Base-by-base conservation (phyloP, 2,888 invertebrate genomes). In the Andrena camellia region DNA sequence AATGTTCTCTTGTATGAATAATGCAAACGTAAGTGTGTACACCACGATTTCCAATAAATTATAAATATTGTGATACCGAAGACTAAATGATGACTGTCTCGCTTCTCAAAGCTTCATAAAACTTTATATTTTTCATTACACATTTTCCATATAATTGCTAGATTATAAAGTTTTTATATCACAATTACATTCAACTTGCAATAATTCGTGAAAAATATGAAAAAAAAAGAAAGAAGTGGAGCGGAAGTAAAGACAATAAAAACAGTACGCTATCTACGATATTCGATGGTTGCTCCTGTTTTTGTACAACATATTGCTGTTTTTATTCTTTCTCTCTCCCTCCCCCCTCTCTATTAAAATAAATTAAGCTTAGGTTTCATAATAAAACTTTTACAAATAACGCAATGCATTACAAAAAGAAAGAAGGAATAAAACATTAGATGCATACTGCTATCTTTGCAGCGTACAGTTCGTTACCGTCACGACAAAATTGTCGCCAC, bases 21-120 rank as follows among this genome's bases (percentile, higher is more conserved):
- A 35, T 42, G 54, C 35, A 26, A 74, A 52, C 48, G 70, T 57
- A 77, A 70, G 42, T 70, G 64, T 82, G 71, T 82, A 74, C 52
- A 75, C 59, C 71, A 57, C 70, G 8, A 52, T 81, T 81, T 67
- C 29, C 62, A 72, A 76, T 72, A 72, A 81, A 81, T 81, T 71
- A 83, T 72, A 76, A 81, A 81, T 81, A 79, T 83, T 81, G 82
- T 83, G 68, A 83, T 76, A 83, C 71, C 67, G 31, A 62, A 75
- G 52, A 75, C 3, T 64, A 72, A 66, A 79, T 29, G 42, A 79
- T 33, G 13, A 69, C 54, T 69, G 42, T 64, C 60, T 74, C 50
- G 68, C 13, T 68, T 81, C 20, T 54, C 23, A 13, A 69, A 70
- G 54, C 68, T 57, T 81, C 64, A 74, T 73, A 66, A 73, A 81